Evolutionary conservation across 2,888 invertebrate species (phyloP).

Genomic region (Drosophila kambysellisi): DNA sequence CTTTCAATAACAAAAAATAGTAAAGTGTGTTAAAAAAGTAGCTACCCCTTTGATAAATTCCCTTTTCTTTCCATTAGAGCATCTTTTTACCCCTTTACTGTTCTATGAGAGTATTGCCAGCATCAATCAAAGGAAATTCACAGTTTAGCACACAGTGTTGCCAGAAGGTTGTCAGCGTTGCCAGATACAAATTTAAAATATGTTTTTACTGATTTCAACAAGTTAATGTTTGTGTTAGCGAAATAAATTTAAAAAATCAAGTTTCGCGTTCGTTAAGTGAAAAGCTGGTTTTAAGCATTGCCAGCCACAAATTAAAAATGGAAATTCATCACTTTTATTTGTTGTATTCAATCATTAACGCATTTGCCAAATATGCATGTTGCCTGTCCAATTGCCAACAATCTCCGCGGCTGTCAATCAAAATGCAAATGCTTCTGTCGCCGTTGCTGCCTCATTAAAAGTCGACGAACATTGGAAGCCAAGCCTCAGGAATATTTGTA

Average conservation of each 20-base stretch:
- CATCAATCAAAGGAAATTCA: neutral
- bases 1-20: slow-evolving; percentile 43
- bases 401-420: slow-evolving; percentile 76
- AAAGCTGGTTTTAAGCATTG: neutral
- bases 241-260: neutral
- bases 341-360: slow-evolving; percentile 53
- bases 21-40: neutral
- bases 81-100: slow-evolving; percentile 25
- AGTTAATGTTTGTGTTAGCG: neutral
- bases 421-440: slow-evolving; percentile 68
- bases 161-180: slow-evolving; percentile 25
- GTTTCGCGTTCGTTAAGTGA: neutral
- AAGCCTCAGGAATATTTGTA: slow-evolving; percentile 46
- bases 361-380: slow-evolving; percentile 68
- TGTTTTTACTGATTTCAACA: neutral
- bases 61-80: neutral
- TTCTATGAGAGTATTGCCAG: slow-evolving; percentile 22
- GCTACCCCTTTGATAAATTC: slow-evolving; percentile 9
- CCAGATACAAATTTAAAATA: neutral
- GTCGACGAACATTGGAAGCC: slow-evolving; percentile 14
- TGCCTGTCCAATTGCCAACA: slow-evolving; percentile 64
- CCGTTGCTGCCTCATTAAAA: slow-evolving; percentile 71
- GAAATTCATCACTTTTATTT: slow-evolving; percentile 1
- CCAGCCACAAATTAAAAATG: slow-evolving; percentile 5
- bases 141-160: slow-evolving; percentile 46